Percentiles rank a stretch among this genome's conserved stretches.
Evolutionary conservation across 2,113 vertebrate species (phyloP).

Genomic region (Alligator mississippiensis): DNA sequence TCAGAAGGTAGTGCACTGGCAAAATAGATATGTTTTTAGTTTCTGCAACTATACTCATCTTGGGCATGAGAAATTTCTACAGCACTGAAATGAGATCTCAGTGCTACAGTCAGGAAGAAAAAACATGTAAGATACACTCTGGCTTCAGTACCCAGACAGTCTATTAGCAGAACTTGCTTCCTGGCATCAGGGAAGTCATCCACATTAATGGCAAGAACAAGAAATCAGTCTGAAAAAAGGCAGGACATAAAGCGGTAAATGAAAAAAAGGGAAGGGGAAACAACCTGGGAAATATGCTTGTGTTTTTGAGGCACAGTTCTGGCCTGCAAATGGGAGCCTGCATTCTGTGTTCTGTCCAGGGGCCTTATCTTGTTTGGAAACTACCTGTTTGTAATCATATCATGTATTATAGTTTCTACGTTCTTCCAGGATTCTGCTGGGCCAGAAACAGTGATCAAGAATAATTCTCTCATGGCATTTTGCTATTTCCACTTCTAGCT

Average conservation of each 20-base stretch:
- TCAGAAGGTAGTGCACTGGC: neutral
- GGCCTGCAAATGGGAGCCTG: neutral
- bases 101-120: neutral
- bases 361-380: neutral
- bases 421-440: neutral
- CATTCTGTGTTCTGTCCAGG: neutral
- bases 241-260: neutral
- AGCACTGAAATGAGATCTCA: neutral
- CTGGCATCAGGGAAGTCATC: neutral
- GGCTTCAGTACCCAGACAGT: neutral
- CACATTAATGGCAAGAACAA: neutral
- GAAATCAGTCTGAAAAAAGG: constrained; percentile 10
- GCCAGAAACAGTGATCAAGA: neutral
- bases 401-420: neutral
- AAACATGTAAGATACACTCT: neutral
- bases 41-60: neutral
- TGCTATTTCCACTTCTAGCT: neutral
- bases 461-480: neutral
- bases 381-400: neutral
- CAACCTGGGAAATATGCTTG: neutral
- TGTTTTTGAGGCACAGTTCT: neutral
- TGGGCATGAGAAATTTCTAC: constrained; percentile 1
- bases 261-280: neutral
- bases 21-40: constrained; percentile 9
- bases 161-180: constrained; percentile 11